Conservation (phyloP, 2,888 invertebrate genomes). For the Neoitamus cyanurus region DNA sequence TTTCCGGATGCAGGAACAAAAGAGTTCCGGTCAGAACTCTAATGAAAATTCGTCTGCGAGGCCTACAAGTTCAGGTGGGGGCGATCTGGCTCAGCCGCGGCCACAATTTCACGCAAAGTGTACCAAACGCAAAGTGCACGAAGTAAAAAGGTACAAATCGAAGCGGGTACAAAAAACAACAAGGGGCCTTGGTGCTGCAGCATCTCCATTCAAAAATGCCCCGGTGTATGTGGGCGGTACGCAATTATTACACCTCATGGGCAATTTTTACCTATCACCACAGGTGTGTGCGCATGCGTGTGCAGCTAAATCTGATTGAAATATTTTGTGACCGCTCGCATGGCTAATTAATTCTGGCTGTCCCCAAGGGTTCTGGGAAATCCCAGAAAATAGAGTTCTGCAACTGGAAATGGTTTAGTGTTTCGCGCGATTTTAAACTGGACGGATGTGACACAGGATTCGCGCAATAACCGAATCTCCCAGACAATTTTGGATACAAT, state of each 20-base stretch:
- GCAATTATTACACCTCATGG: constrained; percentile 57
- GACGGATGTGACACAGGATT: constrained; percentile 26
- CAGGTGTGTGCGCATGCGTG: constrained; percentile 43
- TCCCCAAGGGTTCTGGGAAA: constrained; percentile 33
- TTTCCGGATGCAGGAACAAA: constrained; percentile 58
- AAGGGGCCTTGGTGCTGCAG: constrained; percentile 25
- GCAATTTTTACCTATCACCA: constrained; percentile 21
- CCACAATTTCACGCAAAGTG: background rate
- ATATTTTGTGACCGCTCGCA: constrained; percentile 32
- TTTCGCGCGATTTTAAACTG: constrained; percentile 35
- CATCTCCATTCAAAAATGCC: background rate
- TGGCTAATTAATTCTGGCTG: constrained; percentile 33
- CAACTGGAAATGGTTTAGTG: constrained; percentile 14
- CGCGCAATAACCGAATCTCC: background rate
- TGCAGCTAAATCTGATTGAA: constrained; percentile 35
- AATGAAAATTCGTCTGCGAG: constrained; percentile 32
- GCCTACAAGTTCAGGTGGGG: constrained; percentile 9
- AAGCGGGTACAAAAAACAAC: background rate
- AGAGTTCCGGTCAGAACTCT: constrained; percentile 58
- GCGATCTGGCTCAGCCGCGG: background rate
- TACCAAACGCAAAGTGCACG: constrained; percentile 2
- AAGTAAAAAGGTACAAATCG: background rate
- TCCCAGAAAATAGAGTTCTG: constrained; percentile 17
- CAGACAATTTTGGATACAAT: background rate
- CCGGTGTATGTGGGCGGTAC: constrained; percentile 51